A percentile compares a stretch with the other conserved stretches of the same genome.
phyloP scores from a whole-genome alignment of 2,888 invertebrate species.

The Macrophya alboannulata region DNA sequence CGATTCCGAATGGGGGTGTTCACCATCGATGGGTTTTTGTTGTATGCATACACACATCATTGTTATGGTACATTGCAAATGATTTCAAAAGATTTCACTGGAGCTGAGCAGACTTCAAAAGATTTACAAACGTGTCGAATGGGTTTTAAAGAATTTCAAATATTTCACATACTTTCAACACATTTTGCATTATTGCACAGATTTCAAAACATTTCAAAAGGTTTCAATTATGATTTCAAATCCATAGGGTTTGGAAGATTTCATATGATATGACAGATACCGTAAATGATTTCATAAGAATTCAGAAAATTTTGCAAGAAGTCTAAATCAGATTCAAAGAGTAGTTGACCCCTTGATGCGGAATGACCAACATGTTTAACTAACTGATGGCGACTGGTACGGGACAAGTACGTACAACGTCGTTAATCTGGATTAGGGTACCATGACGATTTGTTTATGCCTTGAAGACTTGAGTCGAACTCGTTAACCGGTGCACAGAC shows the following conservation, averaged over 20 bases:
- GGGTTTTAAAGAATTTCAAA: too few relatives aligned
- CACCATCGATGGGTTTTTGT: background rate
- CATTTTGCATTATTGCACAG: background rate
- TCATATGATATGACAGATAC: background rate
- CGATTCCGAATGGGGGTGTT: background rate
- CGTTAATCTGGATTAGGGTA: constrained; percentile 45
- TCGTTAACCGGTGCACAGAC: constrained; percentile 33
- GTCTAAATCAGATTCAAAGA: background rate
- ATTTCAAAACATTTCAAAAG: background rate
- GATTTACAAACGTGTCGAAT: too few relatives aligned
- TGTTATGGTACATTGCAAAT: background rate
- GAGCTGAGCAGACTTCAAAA: too few relatives aligned
- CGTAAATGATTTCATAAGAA: background rate
- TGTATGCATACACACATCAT: background rate
- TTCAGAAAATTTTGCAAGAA: background rate
- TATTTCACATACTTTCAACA: too few relatives aligned
- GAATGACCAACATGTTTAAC: background rate
- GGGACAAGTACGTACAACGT: background rate
- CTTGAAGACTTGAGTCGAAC: constrained; percentile 15
- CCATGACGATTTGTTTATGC: constrained; percentile 46
- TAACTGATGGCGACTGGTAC: background rate
- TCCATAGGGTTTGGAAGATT: background rate
- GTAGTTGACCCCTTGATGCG: background rate
- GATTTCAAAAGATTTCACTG: background rate
- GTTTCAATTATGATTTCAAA: background rate